A percentile compares a stretch with the other conserved stretches of the same genome.
phyloP scores from a whole-genome alignment of 2,888 invertebrate genomes.

The Nomada goodeniana region DNA sequence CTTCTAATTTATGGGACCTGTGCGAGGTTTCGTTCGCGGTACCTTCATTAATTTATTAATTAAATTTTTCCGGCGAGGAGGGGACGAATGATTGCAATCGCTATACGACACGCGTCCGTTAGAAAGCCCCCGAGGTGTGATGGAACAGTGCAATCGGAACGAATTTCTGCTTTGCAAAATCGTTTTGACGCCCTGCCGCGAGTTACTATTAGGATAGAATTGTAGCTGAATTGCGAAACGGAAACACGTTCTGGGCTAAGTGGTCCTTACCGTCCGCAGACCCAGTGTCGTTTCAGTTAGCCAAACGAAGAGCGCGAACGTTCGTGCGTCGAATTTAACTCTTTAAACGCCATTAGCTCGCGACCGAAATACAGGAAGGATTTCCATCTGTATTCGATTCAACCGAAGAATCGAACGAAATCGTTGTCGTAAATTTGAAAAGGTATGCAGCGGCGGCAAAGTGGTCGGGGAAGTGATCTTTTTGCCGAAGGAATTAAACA shows the following conservation, averaged over 20 bases:
- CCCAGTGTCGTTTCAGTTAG: conserved; percentile 40
- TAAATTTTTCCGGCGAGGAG: not conserved
- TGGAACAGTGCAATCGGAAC: conserved; percentile 42
- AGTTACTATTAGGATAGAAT: conserved; percentile 57
- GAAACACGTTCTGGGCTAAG: conserved; percentile 65
- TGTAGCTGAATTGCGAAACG: conserved; percentile 62
- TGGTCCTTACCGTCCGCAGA: conserved; percentile 55
- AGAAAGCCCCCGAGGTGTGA: conserved; percentile 3
- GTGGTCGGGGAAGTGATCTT: not conserved
- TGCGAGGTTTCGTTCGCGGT: not conserved
- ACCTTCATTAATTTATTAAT: not conserved
- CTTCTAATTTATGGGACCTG: not conserved
- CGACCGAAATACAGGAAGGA: not conserved
- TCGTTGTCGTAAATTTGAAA: not conserved
- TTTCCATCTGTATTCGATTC: not conserved
- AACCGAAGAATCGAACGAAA: not conserved
- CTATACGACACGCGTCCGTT: conserved; percentile 3
- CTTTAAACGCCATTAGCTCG: conserved; percentile 35
- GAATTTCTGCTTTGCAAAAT: conserved; percentile 53
- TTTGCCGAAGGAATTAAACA: conserved; percentile 18
- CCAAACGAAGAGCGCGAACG: conserved; percentile 37
- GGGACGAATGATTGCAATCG: not conserved
- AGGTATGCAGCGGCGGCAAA: not conserved
- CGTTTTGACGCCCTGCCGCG: conserved; percentile 58
- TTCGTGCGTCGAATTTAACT: conserved; percentile 51